phyloP scores from a whole-genome alignment of 23 tunicate genomes.

The Trididemnum clinides region DNA sequence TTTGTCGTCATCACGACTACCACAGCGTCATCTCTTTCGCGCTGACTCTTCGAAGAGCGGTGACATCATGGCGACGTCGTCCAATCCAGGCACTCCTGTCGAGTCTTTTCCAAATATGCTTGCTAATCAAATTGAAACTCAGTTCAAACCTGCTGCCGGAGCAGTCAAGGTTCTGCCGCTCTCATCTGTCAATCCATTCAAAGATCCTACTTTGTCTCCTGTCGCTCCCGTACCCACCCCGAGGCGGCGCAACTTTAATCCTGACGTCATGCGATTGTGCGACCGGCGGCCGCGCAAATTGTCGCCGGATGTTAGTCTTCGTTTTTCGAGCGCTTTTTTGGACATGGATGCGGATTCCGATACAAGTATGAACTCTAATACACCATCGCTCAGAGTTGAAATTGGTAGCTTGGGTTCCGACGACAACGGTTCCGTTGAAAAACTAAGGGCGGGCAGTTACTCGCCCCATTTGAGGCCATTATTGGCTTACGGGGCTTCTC shows the following conservation, averaged over 20 bases:
- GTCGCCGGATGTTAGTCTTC: neutral
- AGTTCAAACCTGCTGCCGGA: neutral
- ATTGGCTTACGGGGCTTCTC: neutral
- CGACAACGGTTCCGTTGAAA: neutral
- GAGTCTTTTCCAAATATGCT: neutral
- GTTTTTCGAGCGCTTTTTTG: conserved; percentile 53
- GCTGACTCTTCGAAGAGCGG: neutral
- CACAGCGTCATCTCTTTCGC: neutral
- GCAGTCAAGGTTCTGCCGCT: conserved; percentile 28
- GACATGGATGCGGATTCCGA: neutral
- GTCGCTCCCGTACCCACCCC: conserved; percentile 39
- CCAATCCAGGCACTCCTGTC: conserved; percentile 4
- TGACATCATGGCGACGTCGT: neutral
- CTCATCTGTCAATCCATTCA: neutral
- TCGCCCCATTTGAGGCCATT: neutral
- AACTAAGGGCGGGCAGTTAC: neutral
- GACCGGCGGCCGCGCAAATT: neutral
- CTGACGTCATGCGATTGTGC: neutral
- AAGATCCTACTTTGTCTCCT: neutral
- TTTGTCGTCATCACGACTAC: neutral
- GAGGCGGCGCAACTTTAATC: neutral
- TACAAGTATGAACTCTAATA: neutral
- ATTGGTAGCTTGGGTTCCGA: neutral
- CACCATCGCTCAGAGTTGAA: neutral
- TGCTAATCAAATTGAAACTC: neutral